Evolutionary conservation across 2,888 invertebrate species (phyloP), one percentile per base, ranked within the genome.

Genomic region (Ichneumoninae sp.): DNA sequence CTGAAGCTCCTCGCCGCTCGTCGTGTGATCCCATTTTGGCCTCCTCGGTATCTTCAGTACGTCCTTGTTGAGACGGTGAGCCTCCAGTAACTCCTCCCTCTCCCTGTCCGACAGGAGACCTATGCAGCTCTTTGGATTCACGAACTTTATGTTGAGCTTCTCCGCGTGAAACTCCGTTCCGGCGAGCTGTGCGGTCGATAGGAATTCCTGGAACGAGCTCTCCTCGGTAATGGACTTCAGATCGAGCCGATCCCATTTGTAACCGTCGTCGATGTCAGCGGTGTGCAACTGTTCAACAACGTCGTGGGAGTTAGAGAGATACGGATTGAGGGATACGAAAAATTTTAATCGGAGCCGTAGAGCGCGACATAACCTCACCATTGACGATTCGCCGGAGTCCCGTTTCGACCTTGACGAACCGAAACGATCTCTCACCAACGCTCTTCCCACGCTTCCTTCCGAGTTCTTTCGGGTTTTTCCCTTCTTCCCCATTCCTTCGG

Each of bases 181-280:
- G 0, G 99, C 99, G 81, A 99, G 94, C 93, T 99, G 97, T 0
- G 99, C 99, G 0, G 98, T 99, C 0, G 98, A 97, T 3, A 99
- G 94, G 93, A 99, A 99, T 91, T 99, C 99, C 94, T 99, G 98
- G 84, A 99, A 96, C 0, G 98, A 97, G n/a, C 97, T 98, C 93
- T 99, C 98, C 89, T 99, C 99, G 0, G 99, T 99, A 0, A 99
- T 97, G 0, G 99, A 99, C 90, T 97, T 97, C 0, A 98, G 95
- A 94, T 98, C 98, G 1, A 98, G 94, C 8, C 98, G 95, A 52
- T 97, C 97, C 98, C 98, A 98, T 83, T 98, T 97, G 89, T 97
- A 97, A 3, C 98, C 98, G 94, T 98, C 98, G 88, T 97, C 96
- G 1, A 98, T 94, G 91, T 98, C 98, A 30, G 97, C 96, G 3